Conservation (phyloP, 2,888 invertebrate species). For the Ptilodon capucinus region DNA sequence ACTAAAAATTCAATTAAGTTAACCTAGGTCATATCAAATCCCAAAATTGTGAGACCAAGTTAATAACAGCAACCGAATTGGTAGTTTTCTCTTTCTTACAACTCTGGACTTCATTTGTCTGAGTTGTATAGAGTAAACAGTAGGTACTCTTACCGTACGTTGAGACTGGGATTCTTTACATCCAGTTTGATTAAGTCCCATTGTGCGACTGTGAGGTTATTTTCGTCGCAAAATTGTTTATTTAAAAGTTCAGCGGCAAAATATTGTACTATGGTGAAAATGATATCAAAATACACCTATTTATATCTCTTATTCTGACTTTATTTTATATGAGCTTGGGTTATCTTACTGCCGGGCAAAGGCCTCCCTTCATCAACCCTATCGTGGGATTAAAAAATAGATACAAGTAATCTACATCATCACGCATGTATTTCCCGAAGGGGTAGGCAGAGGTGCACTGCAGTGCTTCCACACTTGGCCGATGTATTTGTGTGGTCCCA, state of each 20-base stretch:
- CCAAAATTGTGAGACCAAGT: constrained; percentile 2
- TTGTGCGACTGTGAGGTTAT: constrained; percentile 10
- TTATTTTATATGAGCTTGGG: too few species aligned
- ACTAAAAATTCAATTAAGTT: neutral
- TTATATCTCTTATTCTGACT: too few species aligned
- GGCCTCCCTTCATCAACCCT: too few species aligned
- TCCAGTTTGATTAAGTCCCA: constrained; percentile 35
- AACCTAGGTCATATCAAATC: neutral
- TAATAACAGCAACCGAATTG: constrained; percentile 5
- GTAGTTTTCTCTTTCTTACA: constrained; percentile 1
- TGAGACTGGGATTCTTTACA: constrained; percentile 24
- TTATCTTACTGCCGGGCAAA: too few species aligned
- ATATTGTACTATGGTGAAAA: neutral
- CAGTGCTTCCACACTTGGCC: too few species aligned
- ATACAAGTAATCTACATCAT: too few species aligned
- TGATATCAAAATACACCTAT: too few species aligned
- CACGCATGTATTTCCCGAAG: too few species aligned
- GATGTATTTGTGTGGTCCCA: too few species aligned
- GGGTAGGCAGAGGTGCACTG: too few species aligned
- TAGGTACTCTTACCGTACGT: constrained; percentile 21
- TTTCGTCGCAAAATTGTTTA: constrained; percentile 11
- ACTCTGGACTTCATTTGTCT: constrained; percentile 3
- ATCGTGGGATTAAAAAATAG: too few species aligned
- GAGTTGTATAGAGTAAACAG: constrained; percentile 23
- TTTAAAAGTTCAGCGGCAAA: neutral